Evolutionary conservation across 2,888 invertebrate genomes (phyloP), one percentile per base, ranked within the genome.

Genomic region (Aleiodes testaceus): DNA sequence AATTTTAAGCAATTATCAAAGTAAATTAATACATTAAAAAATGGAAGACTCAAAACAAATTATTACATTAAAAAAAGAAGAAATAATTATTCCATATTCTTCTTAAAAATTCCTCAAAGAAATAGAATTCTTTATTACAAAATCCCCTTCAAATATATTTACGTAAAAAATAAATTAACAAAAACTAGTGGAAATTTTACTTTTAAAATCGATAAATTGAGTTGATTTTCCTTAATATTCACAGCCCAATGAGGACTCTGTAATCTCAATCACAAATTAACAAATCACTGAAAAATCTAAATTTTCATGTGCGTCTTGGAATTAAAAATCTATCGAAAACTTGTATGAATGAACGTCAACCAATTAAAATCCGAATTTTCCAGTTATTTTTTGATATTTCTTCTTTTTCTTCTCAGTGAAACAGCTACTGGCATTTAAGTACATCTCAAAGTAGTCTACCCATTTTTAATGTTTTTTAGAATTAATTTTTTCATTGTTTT

Each of bases 401-500:
- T 59, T 36, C n/a, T 26, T 26, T 11, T 26, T n/a, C 26, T 59
- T 36, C 18, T 16, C 1, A 59, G 11, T 42, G 16, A 9, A 9
- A 59, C 59, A 42, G 18, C 36, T 59, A 59, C 36, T 59, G 9
- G 16, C 59, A 14, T 59, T 36, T 59, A 59, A 59, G 59, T 59
- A 59, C 59, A 59, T 59, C 36, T 59, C 18, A 36, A 30, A 59
- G 59, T 59, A 59, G 36, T 36, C 42, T 59, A 59, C 18, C 59
- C 59, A 59, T 42, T 16, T 16, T 42, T 30, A 42, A 18, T 18
- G 2, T 50, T 50, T 59, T 59, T 55, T 55, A 42, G 14, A 18
- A 18, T 14, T 59, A 36, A 11, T 36, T 59, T 59, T 30, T 36
- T 11, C 36, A 14, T 36, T 42, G 5, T 36, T 59, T 36, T 59